Evolutionary conservation across 2,888 invertebrate species (phyloP).

Genomic region (Minunthozetes semirufus): DNA sequence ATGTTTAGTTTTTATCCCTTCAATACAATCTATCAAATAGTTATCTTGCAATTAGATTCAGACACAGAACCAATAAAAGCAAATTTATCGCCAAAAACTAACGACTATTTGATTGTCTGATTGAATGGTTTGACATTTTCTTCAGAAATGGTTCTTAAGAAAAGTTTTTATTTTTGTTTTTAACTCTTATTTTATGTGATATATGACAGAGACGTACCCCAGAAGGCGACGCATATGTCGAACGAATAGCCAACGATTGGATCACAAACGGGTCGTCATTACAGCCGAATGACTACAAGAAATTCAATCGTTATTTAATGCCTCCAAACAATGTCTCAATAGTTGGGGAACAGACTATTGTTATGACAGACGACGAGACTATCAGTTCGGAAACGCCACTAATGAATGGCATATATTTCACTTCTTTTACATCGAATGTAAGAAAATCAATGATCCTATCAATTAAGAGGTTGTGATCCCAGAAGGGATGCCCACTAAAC

Average conservation of each 20-base stretch:
- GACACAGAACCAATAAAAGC: no score
- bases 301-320: constrained; percentile 26
- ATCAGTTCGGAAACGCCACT: constrained; percentile 33
- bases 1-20: no score
- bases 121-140: neutral
- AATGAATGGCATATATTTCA: constrained; percentile 34
- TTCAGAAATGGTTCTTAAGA: neutral
- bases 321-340: constrained; percentile 13
- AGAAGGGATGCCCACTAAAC: no score
- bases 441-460: neutral
- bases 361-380: constrained; percentile 32
- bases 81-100: no score
- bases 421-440: constrained; percentile 15
- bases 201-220: constrained; percentile 29
- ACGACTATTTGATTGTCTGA: no score
- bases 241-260: constrained; percentile 9
- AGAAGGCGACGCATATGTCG: constrained; percentile 30
- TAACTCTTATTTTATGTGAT: neutral
- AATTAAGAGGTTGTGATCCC: no score
- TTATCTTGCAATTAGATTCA: no score
- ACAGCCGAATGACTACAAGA: neutral
- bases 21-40: no score
- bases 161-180: neutral
- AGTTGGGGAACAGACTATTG: constrained; percentile 20
- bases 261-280: constrained; percentile 23